Base-by-base conservation (phyloP, 1,140 invertebrate genomes). In the Augochlora pura region DNA sequence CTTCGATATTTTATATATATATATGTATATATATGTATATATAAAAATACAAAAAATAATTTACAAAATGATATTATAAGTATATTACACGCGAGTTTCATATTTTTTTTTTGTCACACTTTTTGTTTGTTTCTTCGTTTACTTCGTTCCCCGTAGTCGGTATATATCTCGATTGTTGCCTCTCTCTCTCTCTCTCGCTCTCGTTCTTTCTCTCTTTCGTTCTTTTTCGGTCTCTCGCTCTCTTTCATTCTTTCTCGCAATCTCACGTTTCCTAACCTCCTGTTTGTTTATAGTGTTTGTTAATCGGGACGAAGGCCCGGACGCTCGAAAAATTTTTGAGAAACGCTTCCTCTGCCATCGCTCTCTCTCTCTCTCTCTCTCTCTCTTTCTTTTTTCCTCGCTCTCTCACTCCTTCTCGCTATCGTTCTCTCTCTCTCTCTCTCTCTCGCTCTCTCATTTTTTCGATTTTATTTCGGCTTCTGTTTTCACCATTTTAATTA, bases 1-100 rank as follows among this genome's bases (percentile, higher is more conserved):
- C 84, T 86, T 85, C 77, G 70, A 84, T 86, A 86, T 84, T 86
- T 57, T 16, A 38, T 83, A 81, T 83, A 85, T 82, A 86, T 82
- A 80, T 82, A 77, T 77, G 54, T 74, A 65, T 84, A 80, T 85
- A 84, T 77, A 75, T 75, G 54, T 84, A 82, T 85, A 84, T 88
- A 88, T 89, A 89, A 90, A 89, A 90, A 88, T 89, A 90, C 87
- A 90, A 88, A 88, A 90, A 90, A 89, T 88, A 88, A 89, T 88
- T 89, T 89, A 89, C 86, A 89, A 90, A 90, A 88, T 88, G 83
- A 90, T 88, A 88, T 85, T 82, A 87, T 85, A 86, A 86, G 80
- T 89, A 88, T 87, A 86, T 88, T 86, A 89, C 87, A 89, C 81
- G 86, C 83, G 83, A 89, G 84, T 79, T 86, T 70, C 65, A 79